These are phyloP conservation scores for Oreotrochilus melanogaster DNA, from an alignment of 2,113 vertebrate species.

Conservation along the genomic window DNA sequence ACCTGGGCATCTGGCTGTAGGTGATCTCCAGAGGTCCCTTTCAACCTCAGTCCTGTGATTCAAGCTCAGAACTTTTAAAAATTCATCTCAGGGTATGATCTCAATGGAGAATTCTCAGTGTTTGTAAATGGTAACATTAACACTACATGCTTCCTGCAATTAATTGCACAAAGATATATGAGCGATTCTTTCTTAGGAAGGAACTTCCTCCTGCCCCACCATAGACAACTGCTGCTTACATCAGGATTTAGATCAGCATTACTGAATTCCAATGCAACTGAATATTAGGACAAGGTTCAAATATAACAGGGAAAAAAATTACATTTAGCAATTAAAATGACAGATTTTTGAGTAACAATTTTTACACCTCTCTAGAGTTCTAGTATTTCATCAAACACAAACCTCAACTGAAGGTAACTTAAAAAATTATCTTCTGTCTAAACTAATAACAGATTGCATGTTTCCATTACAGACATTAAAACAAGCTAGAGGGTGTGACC, in stretches of 20 bases:
- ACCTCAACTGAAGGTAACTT: background rate
- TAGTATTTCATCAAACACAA: background rate
- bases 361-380: background rate
- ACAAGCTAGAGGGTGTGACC: background rate
- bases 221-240: background rate
- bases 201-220: rapidly evolving
- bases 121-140: background rate
- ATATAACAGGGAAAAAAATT: background rate
- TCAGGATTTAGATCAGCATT: background rate
- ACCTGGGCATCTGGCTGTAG: background rate
- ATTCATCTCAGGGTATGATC: background rate
- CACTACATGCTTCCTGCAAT: background rate
- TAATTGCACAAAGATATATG: background rate
- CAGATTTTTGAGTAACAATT: background rate
- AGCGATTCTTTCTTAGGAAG: background rate
- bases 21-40: too few relatives aligned
- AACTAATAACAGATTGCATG: background rate
- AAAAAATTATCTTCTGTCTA: background rate
- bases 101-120: background rate
- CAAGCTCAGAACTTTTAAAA: background rate
- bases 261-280: background rate
- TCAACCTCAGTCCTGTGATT: background rate
- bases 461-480: background rate
- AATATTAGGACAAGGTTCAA: background rate
- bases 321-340: background rate